Base-by-base conservation (phyloP, 2,888 invertebrate species). In the Parasteatoda lunata region DNA sequence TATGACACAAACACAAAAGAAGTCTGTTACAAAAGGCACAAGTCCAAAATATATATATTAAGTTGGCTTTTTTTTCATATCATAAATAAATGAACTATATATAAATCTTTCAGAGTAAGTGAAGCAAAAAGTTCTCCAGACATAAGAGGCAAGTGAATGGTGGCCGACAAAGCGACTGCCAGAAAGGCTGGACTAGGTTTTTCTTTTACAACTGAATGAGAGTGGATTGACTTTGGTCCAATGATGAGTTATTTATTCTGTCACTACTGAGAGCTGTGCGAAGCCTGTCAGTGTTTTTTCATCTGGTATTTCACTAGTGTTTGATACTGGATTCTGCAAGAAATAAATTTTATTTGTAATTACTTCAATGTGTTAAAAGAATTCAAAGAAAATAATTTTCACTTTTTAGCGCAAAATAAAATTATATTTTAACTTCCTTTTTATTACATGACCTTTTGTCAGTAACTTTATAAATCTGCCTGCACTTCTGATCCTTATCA, bases 221-320 rank as follows among this genome's bases (percentile, higher is more conserved):
- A 76, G 52, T 54, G 13, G 47, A 15, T 72, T 49, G 15, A 47
- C 45, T 69, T 84, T 65, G 66, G 72, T 77, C 73, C 77, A 66
- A 77, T 30, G 15, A n/a, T 64, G 47, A 51, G 9, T 15, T 4
- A 7, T 68, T 75, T 86, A 86, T 49, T 86, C 86, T 7, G 72
- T 52, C 9, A 96, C 95, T 92, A 98, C 95, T 90, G 98, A 97
- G 92, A 99, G 96, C 94, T 99, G 98, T 92, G 99, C 99, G 94
- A 95, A 99, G 91, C 99, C 99, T 92, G 98, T 95, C 90, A 99
- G 94, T 70, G 97, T 96, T 91, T 97, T 97, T 93, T 99, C 98
- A 92, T 99, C 98, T 81, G 96, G 95, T 88, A 96, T 94, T 93
- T 97, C 97, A 90, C 91, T 92, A 13, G 91, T 91, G 52, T 92